Percentiles rank a stretch among this genome's conserved stretches.
phyloP scores from a whole-genome alignment of 2,888 invertebrate genomes.

The Micropterix aruncella region DNA sequence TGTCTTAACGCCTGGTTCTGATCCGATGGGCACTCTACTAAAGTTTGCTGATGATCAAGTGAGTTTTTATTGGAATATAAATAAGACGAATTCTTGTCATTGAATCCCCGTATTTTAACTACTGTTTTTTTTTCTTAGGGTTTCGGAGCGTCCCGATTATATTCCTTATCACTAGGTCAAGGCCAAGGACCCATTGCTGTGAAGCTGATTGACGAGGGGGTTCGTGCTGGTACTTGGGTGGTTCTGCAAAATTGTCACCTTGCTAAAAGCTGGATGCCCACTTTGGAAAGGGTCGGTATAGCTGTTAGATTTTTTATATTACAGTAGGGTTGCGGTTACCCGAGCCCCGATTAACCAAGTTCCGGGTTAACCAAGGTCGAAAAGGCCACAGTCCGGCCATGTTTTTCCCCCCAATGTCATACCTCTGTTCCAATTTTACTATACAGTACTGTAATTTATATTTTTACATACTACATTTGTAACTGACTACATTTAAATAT shows the following conservation, averaged over 20 bases:
- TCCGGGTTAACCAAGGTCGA: too few relatives aligned
- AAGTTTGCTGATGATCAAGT: constrained; percentile 87
- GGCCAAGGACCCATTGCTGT: constrained; percentile 88
- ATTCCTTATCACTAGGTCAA: constrained; percentile 80
- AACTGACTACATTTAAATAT: too few relatives aligned
- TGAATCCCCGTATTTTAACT: too few relatives aligned
- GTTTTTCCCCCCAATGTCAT: too few relatives aligned
- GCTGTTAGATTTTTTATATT: too few relatives aligned
- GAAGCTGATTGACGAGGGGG: constrained; percentile 71
- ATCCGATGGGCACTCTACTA: constrained; percentile 78
- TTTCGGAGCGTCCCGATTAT: constrained; percentile 59
- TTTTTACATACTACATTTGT: too few relatives aligned
- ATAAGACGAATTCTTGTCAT: too few relatives aligned
- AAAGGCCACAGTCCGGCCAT: too few relatives aligned
- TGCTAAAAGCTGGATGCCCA: constrained; percentile 90
- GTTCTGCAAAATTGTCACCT: constrained; percentile 92
- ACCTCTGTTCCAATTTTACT: too few relatives aligned
- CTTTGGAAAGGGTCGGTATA: constrained; percentile 71
- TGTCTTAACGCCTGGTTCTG: constrained; percentile 83
- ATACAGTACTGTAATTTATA: too few relatives aligned
- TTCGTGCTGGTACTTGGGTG: constrained; percentile 81
- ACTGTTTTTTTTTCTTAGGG: constrained; percentile 38
- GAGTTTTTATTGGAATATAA: constrained; percentile 3
- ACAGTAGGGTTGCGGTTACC: too few relatives aligned
- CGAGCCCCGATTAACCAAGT: too few relatives aligned